Evolutionary conservation across 1,140 invertebrate genomes (phyloP), one percentile per base, ranked within the genome.

Genomic region (Drosophila murphyi): DNA sequence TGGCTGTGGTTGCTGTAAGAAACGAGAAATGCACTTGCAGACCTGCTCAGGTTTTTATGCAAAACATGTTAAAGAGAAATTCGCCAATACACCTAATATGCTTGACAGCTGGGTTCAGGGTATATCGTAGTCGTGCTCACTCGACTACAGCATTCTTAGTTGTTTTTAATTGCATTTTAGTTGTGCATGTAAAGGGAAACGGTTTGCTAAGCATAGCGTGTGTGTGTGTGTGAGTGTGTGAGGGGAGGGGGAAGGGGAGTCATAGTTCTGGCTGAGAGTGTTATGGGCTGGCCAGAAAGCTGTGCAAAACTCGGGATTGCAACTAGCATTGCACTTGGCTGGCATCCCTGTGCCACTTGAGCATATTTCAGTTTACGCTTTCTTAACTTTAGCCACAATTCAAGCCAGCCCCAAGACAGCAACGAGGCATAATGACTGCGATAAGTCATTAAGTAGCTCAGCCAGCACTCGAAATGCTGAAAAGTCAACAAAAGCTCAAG

Each of bases 401-500:
- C 29, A 34, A 57, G 62, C 41, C 54, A 72, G 70, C 70, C 63
- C 35, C 59, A 67, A 67, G 62, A 56, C 82, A 82, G 59, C 55
- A 83, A 63, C 71, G 82, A 62, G 78, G 67, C 78, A 86, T 86
- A 86, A 87, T 86, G 75, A 78, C 57, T 63, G 82, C 78, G 75
- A 86, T 87, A 82, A 87, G 82, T 87, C 82, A 87, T 82, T 86
- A 87, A 86, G 78, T 82, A 86, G 82, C 82, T 87, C 78, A 86
- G 60, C 71, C 64, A 60, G 70, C 70, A 59, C 70, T 67, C 39
- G 54, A 65, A 59, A 67, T 51, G 70, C 37, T 57, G 70, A 50
- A 72, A 43, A 72, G 70, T 72, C 62, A 72, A 72, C 61, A 72
- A 64, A 72, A 43, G 52, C 43, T 12, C 34, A 34, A 47, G 45